phyloP scores from a whole-genome alignment of 2,797 vertebrate genomes.

The Gila robusta region DNA sequence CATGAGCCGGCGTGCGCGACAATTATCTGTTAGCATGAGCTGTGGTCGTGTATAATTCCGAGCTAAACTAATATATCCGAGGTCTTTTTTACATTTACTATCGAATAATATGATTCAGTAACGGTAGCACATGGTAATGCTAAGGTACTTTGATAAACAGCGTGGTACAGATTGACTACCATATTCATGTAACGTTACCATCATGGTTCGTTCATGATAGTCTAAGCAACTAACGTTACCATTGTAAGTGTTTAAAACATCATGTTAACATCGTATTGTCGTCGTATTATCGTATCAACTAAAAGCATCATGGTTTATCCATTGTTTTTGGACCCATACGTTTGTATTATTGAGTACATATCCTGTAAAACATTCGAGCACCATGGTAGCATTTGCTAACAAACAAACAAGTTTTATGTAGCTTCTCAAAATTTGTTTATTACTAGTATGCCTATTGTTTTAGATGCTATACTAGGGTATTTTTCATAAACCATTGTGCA shows the following conservation, averaged over 20 bases:
- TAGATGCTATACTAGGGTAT: too few species aligned
- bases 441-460: too few species aligned
- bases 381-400: too few species aligned
- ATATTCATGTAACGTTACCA: not conserved
- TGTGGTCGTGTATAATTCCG: not conserved
- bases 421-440: too few species aligned
- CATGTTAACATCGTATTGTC: not conserved
- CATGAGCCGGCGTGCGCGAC: constrained; percentile 27
- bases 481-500: too few species aligned
- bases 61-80: too few species aligned
- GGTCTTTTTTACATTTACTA: too few species aligned
- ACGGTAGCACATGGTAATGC: not conserved
- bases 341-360: too few species aligned
- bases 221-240: not conserved
- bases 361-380: too few species aligned
- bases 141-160: not conserved
- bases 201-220: not conserved
- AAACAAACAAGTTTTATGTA: too few species aligned
- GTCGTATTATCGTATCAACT: not conserved
- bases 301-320: not conserved
- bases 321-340: not conserved
- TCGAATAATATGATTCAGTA: not conserved
- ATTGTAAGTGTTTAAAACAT: not conserved
- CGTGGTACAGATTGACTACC: not conserved
- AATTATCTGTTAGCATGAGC: constrained; percentile 11